phyloP scores from a whole-genome alignment of 2,888 invertebrate genomes.

The Atethmia centrago region DNA sequence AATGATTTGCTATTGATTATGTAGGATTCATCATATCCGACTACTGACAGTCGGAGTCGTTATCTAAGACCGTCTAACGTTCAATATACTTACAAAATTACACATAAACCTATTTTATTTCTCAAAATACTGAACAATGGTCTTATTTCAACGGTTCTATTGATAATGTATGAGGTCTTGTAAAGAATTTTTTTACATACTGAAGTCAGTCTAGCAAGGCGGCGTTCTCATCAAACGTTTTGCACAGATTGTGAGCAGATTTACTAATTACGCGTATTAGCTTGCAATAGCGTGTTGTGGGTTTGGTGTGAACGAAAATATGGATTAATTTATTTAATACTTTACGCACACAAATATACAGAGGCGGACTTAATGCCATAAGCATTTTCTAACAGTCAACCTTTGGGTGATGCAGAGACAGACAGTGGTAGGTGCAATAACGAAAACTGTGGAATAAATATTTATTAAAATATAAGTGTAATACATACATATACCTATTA shows the following conservation, averaged over 20 bases:
- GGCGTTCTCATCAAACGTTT: not conserved
- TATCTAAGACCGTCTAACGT: not conserved
- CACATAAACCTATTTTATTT: not conserved
- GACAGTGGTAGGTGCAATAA: too few relatives aligned
- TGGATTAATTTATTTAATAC: too few relatives aligned
- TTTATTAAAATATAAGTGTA: too few relatives aligned
- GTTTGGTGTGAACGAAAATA: not conserved
- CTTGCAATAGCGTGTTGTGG: not conserved
- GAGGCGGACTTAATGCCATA: too few relatives aligned
- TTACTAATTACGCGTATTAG: not conserved
- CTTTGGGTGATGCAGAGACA: too few relatives aligned
- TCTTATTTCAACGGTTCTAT: not conserved
- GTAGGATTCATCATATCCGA: not conserved
- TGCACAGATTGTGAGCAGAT: not conserved
- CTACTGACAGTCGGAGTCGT: not conserved
- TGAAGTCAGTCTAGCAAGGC: not conserved
- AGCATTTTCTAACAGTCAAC: too few relatives aligned
- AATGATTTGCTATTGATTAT: conserved; percentile 1
- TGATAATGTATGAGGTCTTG: not conserved
- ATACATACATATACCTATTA: too few relatives aligned
- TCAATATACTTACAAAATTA: not conserved
- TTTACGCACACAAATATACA: too few relatives aligned
- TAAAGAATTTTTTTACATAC: not conserved
- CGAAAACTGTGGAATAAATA: too few relatives aligned
- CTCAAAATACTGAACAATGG: not conserved